These are phyloP conservation scores for Paraescarpia echinospica DNA, from an alignment of 1,140 invertebrate species.

Conservation along the genomic window DNA sequence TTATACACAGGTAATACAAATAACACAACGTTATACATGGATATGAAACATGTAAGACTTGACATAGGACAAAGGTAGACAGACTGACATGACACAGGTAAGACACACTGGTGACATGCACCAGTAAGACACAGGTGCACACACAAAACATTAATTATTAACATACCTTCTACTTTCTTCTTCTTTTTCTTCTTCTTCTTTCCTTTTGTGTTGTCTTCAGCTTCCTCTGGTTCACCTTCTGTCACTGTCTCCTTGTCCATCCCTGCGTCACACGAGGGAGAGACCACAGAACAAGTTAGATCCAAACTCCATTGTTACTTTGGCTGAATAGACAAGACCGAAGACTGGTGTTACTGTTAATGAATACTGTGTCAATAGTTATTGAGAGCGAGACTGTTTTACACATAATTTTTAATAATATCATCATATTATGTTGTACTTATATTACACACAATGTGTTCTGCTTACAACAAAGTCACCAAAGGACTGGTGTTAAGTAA, in stretches of 20 bases:
- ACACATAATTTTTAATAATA: neutral
- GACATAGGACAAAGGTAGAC: neutral
- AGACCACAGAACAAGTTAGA: neutral
- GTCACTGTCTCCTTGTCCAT: constrained; percentile 28
- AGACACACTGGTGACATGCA: too few species aligned
- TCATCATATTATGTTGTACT: neutral
- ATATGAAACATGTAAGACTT: neutral
- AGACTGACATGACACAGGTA: too few species aligned
- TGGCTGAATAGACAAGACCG: too few species aligned
- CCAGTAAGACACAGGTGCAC: too few species aligned
- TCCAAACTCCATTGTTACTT: neutral
- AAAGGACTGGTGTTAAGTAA: too few species aligned
- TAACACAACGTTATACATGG: neutral
- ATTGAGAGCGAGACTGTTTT: neutral
- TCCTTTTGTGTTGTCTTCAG: constrained; percentile 36
- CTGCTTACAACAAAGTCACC: neutral
- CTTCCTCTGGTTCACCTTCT: constrained; percentile 35
- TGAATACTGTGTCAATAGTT: too few species aligned
- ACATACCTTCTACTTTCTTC: constrained; percentile 16
- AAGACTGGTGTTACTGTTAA: neutral
- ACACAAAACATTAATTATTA: neutral
- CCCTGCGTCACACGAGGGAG: neutral
- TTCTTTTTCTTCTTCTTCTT: constrained; percentile 42
- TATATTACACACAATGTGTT: neutral
- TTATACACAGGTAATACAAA: neutral